Conservation (phyloP, 2,888 invertebrate genomes). For the Acleris emargana region DNA sequence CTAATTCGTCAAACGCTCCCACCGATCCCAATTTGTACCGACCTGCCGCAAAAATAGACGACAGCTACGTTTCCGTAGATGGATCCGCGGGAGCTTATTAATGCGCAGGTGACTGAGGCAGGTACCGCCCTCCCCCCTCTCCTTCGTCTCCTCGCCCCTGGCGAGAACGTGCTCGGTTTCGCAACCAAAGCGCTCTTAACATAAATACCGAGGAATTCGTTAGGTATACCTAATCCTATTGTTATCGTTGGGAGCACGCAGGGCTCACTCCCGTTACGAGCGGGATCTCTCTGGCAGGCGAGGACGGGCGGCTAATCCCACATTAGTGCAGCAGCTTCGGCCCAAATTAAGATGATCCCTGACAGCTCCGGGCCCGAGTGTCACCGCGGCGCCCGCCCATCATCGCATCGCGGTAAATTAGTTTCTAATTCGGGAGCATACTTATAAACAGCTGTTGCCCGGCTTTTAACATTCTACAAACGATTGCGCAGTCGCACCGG, state of each 20-base stretch:
- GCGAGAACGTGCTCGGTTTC: slow-evolving; percentile 30
- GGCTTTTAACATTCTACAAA: slow-evolving; percentile 36
- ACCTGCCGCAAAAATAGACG: neutral
- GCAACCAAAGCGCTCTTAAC: slow-evolving; percentile 31
- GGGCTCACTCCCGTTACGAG: neutral
- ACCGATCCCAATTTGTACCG: neutral
- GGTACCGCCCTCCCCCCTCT: no score
- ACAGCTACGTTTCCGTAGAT: no score
- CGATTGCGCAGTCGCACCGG: slow-evolving; percentile 25
- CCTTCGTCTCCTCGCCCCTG: no score
- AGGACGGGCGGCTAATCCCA: slow-evolving; percentile 32
- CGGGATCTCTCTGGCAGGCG: slow-evolving; percentile 14
- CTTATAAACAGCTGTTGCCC: slow-evolving; percentile 36
- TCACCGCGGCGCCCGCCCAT: slow-evolving; percentile 17
- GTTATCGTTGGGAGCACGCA: slow-evolving; percentile 24
- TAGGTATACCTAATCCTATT: slow-evolving; percentile 25
- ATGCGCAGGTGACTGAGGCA: neutral
- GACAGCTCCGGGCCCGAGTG: slow-evolving; percentile 1
- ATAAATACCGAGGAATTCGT: slow-evolving; percentile 21
- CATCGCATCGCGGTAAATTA: slow-evolving; percentile 37
- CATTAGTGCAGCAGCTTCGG: slow-evolving; percentile 3
- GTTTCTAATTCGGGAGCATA: slow-evolving; percentile 37
- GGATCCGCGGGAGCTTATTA: neutral
- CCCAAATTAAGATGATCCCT: neutral
- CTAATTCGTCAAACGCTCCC: slow-evolving; percentile 20